Evolutionary conservation across 2,797 vertebrate species (phyloP), one percentile per base, ranked within the genome.

Genomic region (Brachyalestes nurse): DNA sequence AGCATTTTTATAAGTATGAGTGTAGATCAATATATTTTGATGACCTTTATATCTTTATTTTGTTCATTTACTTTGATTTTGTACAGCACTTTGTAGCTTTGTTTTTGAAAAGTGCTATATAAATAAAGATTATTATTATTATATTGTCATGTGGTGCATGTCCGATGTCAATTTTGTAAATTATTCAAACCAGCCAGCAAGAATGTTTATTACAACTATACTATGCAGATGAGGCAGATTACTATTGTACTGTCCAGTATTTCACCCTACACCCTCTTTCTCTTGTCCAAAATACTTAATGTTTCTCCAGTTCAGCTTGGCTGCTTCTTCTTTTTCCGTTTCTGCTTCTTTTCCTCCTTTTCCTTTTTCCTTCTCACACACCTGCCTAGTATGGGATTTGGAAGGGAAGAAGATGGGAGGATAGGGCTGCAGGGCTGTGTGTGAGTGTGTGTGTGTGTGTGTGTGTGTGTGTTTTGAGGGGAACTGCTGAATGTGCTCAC

Each of bases 401-500:
- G 40, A 47, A 73, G 77, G 62, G 75, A 61, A 53, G 72, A 80
- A 38, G 72, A 77, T 25, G 42, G 38, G 65, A 73, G 82, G 16
- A 40, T 34, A 28, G 61, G 25, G 23, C 13, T 62, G 10, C 34
- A 34, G 42, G 42, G 42, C 42, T 28, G 60, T 62, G 25, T 62
- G 57, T 45, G 42, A 16, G 60, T 62, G 58, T 14, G 55, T 1
- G 57, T 34, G 34, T 34, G 5, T 34, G 13, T n/a, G 64, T 65
- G 62, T 9, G 14, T 38, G 34, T 66, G 38, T 42, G 57, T 66
- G 28, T 6, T 17, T 10, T 8, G 64, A 87, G 85, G 86, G 86
- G 83, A 86, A 88, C 87, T 92, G 88, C 89, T 90, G 89, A 94
- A 94, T 92, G 88, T 71, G 85, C 88, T 91, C 91, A 91, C 91